Conservation (phyloP, 2,113 vertebrate genomes). For the Aythya baeri region DNA sequence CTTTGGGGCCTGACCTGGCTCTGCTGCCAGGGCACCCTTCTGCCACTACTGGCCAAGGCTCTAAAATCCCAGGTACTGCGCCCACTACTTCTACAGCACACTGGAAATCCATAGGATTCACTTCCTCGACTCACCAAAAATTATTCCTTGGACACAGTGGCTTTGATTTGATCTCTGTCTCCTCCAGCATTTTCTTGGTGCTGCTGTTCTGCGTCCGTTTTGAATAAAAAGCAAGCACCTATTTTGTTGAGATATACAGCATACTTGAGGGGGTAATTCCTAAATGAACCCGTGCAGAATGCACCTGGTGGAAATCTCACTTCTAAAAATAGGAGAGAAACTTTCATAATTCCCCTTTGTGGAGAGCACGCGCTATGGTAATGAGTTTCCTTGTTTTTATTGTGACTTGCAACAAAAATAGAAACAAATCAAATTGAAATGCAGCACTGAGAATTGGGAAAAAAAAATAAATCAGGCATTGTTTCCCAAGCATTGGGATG, state of each 20-base stretch:
- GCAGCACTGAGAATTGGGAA: background rate
- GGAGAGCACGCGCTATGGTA: background rate
- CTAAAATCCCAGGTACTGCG: background rate
- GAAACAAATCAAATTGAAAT: conserved; percentile 48
- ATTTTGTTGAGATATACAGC: background rate
- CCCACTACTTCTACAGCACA: accelerated
- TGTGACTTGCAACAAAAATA: conserved; percentile 32
- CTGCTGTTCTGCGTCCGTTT: background rate
- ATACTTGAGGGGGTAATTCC: background rate
- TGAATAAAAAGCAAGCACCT: background rate
- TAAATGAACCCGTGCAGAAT: background rate
- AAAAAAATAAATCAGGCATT: conserved; percentile 6
- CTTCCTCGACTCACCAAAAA: background rate
- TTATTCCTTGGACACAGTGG: background rate
- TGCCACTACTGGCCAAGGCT: background rate
- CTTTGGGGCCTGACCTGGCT: background rate
- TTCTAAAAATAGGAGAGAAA: conserved; percentile 67
- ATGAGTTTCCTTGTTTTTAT: conserved; percentile 40
- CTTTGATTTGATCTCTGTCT: background rate
- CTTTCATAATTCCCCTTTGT: conserved; percentile 33
- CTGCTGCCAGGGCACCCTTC: background rate
- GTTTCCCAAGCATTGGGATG: conserved; percentile 14
- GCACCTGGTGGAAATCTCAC: conserved; percentile 51
- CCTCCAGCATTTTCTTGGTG: background rate
- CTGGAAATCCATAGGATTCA: background rate